Evolutionary conservation across 2,888 invertebrate species (phyloP), one percentile per base, ranked within the genome.

Genomic region (Ametastegia equiseti): DNA sequence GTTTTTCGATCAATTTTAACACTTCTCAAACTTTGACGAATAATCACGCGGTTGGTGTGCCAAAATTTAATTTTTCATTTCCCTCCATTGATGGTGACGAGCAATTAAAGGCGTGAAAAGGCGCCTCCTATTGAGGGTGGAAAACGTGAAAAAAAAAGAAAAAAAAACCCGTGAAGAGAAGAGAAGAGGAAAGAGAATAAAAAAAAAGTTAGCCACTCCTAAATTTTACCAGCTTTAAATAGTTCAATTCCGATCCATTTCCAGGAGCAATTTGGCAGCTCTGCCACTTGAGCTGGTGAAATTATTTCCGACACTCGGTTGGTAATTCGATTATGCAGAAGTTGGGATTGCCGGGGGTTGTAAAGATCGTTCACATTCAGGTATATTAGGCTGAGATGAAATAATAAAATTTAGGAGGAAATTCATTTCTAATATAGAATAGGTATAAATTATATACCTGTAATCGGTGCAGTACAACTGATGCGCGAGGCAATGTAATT

Each of bases 231-330:
- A 23, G 45, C 23, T 71, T 71, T 47, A 71, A 71, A 71, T 71
- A 71, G 71, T 71, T 47, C 71, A 23, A 71, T 71, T 71, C 71
- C 47, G 47, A 71, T 71, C 71, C 71, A 71, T 47, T 71, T 71
- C 30, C 45, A 45, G 23, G 47, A 39, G 71, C 45, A 71, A 71
- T 71, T 71, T 45, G 27, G 71, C 45, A 42, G 45, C 71, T 42
- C 27, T 9, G n/a, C 71, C 71, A 15, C 45, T 30, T 45, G 45
- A n/a, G 9, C 33, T 67, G 36, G 39, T 67, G 15, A n/a, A 67
- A 67, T 67, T 67, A 67, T 39, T 39, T 67, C 39, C 67, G 39
- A 19, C 39, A 39, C 67, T 39, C 67, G 1, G 27, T 67, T 67
- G 36, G 39, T 67, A 19, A 67, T 67, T 67, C 67, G 39, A 67